Evolutionary conservation across 2,888 invertebrate species (phyloP).

Genomic region (Ormyrus nitidulus): DNA sequence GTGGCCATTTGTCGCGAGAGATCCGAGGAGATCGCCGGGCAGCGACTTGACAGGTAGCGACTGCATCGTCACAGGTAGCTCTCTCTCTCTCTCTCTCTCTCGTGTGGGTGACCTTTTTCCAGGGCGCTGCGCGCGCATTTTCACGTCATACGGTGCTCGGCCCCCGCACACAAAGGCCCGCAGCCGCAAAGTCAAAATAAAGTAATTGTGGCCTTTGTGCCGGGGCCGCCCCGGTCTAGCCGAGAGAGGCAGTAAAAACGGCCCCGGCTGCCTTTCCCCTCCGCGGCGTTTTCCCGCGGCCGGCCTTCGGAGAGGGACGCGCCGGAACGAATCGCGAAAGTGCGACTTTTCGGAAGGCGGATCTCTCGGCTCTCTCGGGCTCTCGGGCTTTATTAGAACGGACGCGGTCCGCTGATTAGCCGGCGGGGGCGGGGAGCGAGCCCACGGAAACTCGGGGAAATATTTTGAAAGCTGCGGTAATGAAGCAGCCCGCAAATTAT

Average conservation of each 20-base stretch:
- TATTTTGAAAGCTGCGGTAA: slow-evolving; percentile 46
- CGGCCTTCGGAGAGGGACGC: too few relatives aligned
- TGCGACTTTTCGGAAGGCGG: not conserved
- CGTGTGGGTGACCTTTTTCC: slow-evolving; percentile 59
- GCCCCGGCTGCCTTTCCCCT: too few relatives aligned
- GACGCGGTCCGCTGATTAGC: not conserved
- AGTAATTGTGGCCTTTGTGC: slow-evolving; percentile 66
- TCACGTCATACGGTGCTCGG: not conserved
- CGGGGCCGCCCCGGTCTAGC: not conserved
- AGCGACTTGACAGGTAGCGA: too few relatives aligned
- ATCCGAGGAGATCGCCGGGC: slow-evolving; percentile 55
- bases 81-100: too few relatives aligned
- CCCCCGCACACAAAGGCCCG: not conserved
- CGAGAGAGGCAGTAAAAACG: too few relatives aligned
- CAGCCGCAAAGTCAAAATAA: slow-evolving; percentile 72
- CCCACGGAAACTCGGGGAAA: slow-evolving; percentile 22
- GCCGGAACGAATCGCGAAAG: slow-evolving; percentile 18
- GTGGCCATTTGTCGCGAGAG: slow-evolving; percentile 52
- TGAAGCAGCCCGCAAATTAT: slow-evolving; percentile 37
- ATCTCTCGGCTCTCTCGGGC: too few relatives aligned
- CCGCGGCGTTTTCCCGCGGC: too few relatives aligned
- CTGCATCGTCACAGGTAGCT: too few relatives aligned
- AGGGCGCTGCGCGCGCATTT: not conserved
- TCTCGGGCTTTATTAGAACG: too few relatives aligned
- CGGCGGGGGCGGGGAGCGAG: not conserved